Evolutionary conservation across 1,140 invertebrate genomes (phyloP).

Genomic region (Lucilia cuprina): DNA sequence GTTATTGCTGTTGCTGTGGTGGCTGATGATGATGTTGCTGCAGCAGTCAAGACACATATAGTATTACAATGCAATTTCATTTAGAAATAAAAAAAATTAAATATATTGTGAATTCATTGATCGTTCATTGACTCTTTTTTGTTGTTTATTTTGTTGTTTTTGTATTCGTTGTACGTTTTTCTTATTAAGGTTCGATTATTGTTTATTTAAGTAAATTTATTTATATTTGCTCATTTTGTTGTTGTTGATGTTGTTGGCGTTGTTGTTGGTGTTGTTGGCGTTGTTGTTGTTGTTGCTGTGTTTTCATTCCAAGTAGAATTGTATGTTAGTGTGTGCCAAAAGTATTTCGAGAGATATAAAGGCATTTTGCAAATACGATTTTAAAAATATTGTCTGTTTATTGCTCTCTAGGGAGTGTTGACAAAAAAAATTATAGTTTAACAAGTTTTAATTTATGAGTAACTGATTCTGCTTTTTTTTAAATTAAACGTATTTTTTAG

Average conservation of each 20-base stretch:
- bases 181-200: conserved; percentile 7
- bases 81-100: not conserved
- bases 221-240: not conserved
- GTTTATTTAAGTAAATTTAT: conserved; percentile 2
- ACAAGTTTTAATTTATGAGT: conserved; percentile 3
- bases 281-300: too few species aligned
- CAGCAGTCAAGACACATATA: not conserved
- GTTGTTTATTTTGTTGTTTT: not conserved
- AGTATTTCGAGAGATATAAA: too few species aligned
- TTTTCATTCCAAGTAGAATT: not conserved
- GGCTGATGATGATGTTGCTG: not conserved
- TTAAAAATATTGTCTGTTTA: not conserved
- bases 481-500: not conserved
- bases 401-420: conserved; percentile 1
- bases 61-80: not conserved
- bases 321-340: not conserved
- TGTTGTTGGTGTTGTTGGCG: too few species aligned
- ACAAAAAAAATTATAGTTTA: not conserved
- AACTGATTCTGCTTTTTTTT: not conserved
- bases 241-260: too few species aligned
- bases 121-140: conserved; percentile 20
- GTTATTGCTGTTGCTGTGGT: too few species aligned
- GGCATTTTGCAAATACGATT: too few species aligned
- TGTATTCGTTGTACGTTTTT: not conserved
- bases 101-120: conserved; percentile 26